A percentile compares a stretch with the other conserved stretches of the same genome.
Evolutionary conservation across 2,113 vertebrate genomes (phyloP).

Genomic region (Cephalopholis sonnerati): DNA sequence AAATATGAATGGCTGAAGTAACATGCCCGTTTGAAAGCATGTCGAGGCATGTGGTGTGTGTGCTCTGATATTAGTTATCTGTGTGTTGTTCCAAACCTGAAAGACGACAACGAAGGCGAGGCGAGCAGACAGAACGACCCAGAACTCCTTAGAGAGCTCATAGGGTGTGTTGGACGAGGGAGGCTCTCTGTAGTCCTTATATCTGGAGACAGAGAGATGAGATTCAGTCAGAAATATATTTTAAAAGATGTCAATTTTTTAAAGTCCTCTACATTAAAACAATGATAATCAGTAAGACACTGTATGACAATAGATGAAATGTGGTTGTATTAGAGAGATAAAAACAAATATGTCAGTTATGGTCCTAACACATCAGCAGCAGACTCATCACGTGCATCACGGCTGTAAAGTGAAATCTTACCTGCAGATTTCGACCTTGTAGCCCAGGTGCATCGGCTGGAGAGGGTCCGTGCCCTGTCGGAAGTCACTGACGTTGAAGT

Average conservation of each 20-base stretch:
- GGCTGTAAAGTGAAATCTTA: slow-evolving; percentile 65
- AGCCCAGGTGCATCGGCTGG: slow-evolving; percentile 87
- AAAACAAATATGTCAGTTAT: background rate
- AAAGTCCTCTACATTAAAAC: no score
- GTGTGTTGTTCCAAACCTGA: slow-evolving; percentile 86
- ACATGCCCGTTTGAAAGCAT: background rate
- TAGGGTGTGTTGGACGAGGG: slow-evolving; percentile 93
- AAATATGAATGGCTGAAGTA: background rate
- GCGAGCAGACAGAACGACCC: slow-evolving; percentile 94
- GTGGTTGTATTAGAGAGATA: no score
- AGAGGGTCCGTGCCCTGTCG: slow-evolving; percentile 88
- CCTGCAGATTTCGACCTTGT: slow-evolving; percentile 93
- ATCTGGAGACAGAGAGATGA: slow-evolving; percentile 80
- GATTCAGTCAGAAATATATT: background rate
- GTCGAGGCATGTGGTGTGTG: background rate
- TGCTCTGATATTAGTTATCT: background rate
- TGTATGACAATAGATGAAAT: background rate
- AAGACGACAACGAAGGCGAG: slow-evolving; percentile 96
- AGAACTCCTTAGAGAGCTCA: slow-evolving; percentile 96
- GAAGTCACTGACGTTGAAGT: slow-evolving; percentile 96
- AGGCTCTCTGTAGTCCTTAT: slow-evolving; percentile 96
- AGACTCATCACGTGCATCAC: background rate
- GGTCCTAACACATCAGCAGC: background rate
- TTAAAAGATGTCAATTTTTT: no score
- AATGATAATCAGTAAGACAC: no score